Conservation (phyloP, 2,797 vertebrate species). For the Cossypha niveicapilla region DNA sequence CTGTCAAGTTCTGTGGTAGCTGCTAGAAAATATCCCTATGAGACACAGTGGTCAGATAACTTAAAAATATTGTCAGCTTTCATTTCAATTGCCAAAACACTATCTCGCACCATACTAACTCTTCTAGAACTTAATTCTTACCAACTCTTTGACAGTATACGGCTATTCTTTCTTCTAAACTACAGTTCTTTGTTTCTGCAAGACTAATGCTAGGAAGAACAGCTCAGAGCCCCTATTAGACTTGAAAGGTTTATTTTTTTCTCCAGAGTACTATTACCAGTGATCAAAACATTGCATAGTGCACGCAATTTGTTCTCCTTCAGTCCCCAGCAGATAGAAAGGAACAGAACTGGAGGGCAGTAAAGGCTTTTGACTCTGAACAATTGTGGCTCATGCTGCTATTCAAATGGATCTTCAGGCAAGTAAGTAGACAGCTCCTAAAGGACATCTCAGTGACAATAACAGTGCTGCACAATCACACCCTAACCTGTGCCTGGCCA, state of each 20-base stretch:
- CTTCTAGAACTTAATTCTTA: neutral
- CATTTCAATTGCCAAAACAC: neutral
- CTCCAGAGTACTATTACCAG: neutral
- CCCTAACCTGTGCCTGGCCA: neutral
- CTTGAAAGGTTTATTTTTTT: neutral
- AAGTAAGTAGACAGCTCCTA: neutral
- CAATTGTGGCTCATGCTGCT: neutral
- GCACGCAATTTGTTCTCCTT: neutral
- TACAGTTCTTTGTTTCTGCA: neutral
- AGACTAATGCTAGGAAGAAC: neutral
- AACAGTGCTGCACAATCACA: neutral
- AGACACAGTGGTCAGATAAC: neutral
- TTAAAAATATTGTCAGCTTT: neutral
- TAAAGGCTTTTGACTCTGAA: neutral
- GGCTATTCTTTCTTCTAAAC: neutral
- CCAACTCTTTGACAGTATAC: neutral
- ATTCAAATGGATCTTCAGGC: neutral
- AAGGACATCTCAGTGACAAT: neutral
- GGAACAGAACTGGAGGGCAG: neutral
- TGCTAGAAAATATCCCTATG: neutral
- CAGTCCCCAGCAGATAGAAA: neutral
- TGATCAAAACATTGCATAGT: neutral
- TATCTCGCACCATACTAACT: neutral
- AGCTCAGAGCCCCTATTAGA: neutral
- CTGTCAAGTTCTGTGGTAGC: neutral